Percentiles rank a stretch among this genome's conserved stretches.
Conservation (phyloP, 2,113 vertebrate genomes). For the Cervus canadensis region DNA sequence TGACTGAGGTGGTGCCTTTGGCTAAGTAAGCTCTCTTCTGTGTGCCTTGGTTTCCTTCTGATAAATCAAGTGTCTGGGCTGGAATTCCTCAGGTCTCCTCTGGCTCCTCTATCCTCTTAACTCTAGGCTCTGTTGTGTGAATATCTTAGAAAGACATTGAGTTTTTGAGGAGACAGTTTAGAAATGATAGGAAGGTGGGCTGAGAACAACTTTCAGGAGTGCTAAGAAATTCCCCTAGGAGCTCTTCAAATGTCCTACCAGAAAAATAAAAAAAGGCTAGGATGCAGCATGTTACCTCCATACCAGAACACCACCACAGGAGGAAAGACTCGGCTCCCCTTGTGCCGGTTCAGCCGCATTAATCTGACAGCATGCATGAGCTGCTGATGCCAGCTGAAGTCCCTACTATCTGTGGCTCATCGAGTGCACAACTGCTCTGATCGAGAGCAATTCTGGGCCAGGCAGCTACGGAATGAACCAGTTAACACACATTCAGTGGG, state of each 20-base stretch:
- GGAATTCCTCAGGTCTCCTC: background rate
- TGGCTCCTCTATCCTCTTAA: background rate
- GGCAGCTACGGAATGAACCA: background rate
- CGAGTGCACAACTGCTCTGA: slow-evolving; percentile 9
- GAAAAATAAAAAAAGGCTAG: background rate
- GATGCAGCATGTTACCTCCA: background rate
- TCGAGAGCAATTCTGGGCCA: slow-evolving; percentile 21
- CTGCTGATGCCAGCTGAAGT: slow-evolving; percentile 29
- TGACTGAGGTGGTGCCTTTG: background rate
- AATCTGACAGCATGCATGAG: slow-evolving; percentile 23
- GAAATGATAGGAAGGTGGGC: background rate
- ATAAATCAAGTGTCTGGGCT: background rate
- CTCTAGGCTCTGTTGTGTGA: background rate
- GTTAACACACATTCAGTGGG: background rate
- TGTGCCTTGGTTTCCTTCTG: background rate
- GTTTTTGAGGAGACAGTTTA: background rate
- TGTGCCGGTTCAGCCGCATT: background rate
- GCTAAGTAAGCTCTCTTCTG: background rate
- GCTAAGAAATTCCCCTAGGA: background rate
- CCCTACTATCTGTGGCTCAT: background rate
- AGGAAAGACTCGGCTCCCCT: background rate
- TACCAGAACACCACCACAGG: background rate
- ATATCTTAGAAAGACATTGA: background rate
- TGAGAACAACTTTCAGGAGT: background rate
- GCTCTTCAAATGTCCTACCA: background rate